These are phyloP conservation scores for Plutomurus gul DNA, from an alignment of 1,140 invertebrate species.

Conservation along the genomic window DNA sequence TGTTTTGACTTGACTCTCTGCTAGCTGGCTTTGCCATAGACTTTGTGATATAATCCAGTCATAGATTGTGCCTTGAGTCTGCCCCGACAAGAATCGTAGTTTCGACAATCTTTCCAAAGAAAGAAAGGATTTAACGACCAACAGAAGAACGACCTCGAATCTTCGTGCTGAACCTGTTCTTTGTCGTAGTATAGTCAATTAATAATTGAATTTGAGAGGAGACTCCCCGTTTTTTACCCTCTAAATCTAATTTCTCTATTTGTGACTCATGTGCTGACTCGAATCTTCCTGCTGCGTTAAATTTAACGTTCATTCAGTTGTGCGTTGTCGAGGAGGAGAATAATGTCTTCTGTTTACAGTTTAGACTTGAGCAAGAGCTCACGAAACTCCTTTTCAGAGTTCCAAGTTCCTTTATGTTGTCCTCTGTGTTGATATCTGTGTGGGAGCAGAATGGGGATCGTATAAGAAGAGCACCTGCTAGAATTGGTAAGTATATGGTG, in stretches of 20 bases:
- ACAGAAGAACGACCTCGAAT: conserved; percentile 18
- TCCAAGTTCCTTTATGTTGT: too few species aligned
- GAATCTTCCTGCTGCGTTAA: too few species aligned
- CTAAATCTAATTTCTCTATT: conserved; percentile 22
- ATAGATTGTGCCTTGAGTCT: conserved; percentile 10
- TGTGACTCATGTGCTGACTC: neutral
- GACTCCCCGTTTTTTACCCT: conserved; percentile 4
- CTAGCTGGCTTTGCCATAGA: neutral
- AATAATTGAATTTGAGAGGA: conserved; percentile 25
- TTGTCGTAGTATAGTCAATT: conserved; percentile 16
- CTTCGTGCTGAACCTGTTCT: neutral
- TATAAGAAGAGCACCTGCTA: too few species aligned
- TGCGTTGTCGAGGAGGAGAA: too few species aligned
- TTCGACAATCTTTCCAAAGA: neutral
- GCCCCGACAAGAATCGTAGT: neutral
- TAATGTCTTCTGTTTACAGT: too few species aligned
- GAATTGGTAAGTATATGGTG: too few species aligned
- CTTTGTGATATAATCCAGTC: conserved; percentile 10
- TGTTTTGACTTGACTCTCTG: neutral
- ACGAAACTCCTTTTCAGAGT: too few species aligned
- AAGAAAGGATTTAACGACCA: conserved; percentile 11
- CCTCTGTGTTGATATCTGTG: too few species aligned
- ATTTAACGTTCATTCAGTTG: too few species aligned
- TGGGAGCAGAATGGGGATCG: too few species aligned
- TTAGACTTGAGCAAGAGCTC: too few species aligned